Evolutionary conservation across 2,888 invertebrate genomes (phyloP), one percentile per base, ranked within the genome.

Genomic region (Andrena haemorrhoa): DNA sequence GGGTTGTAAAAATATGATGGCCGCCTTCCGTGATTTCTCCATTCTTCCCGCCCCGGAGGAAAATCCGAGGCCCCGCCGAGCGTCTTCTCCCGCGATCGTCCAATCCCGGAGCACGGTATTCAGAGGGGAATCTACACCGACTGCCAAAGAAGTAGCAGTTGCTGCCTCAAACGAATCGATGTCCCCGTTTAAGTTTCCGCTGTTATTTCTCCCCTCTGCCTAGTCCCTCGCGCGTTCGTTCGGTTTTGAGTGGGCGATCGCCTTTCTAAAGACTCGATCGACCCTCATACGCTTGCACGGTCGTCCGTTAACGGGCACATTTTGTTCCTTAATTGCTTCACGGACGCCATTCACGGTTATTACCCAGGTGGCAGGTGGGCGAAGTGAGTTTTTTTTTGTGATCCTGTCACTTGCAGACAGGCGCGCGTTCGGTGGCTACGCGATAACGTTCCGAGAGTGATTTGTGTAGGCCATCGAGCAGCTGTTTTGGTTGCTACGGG

Each of bases 391-490:
- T 88, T 84, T 88, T 88, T 88, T 87, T 71, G 75, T 10, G 35
- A n/a, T 49, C 53, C 80, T 81, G 86, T 79, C 86, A 84, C 71
- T 64, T 64, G 76, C 83, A 80, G 75, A 72, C 58, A 49, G 20
- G 0, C 65, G 41, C 7, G 16, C 56, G 63, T 75, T 60, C 77
- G 1, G 47, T 65, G 41, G 66, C 49, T 76, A 79, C 81, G 31
- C 63, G 85, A 82, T 84, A 78, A 78, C 73, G 82, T 78, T 79
- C 70, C 82, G 69, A 66, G 82, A 41, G 78, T 87, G 89, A 90
- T 90, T 90, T 88, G 87, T 85, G 87, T 76, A 70, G 86, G 76
- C 87, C 84, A 88, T 85, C 83, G 83, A 80, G 83, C 86, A 84
- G 86, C 83, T 86, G 89, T 87, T 89, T 83, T 79, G 84, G 77